Base-by-base conservation (phyloP, 1,140 invertebrate species). In the Agraylea sexmaculata region DNA sequence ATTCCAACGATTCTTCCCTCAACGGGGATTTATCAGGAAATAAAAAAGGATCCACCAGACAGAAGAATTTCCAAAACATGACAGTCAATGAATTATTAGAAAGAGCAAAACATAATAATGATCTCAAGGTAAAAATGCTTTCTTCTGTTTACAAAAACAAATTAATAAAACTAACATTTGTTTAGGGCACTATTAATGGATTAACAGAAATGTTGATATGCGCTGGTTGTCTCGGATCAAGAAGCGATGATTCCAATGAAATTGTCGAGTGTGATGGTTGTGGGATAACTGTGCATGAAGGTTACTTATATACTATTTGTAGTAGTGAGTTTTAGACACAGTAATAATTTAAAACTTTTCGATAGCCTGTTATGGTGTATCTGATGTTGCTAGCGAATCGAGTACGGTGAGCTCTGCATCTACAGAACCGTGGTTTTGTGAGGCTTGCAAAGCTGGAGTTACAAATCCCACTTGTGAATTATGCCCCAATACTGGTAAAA, bases 381-480 rank as follows among this genome's bases (percentile, higher is more conserved):
- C 86, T 31, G 93, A 96, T 54, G 80, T 80, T 20, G 82, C 83
- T 18, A 93, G 89, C 67, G 77, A 90, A 42, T 84, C 84, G 2
- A 90, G 86, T 56, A 87, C 85, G 12, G 82, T 85, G 38, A 95
- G 90, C 6, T 81, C 88, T 1, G 87, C 86, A 34, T 90, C 89
- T 23, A 96, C 91, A 1, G 91, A 93, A 50, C 92, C 92, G 0
- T 97, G 93, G 93, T 96, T 96, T 62, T 97, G 92, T 68, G 92
- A 97, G 66, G 86, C 90, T n/a, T 96, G 93, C 52, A 89, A 88
- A 55, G 89, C 88, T 27, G 88, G 88, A 2, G 75, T 87, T 6
- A 77, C 73, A 18, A 80, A 86, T 62, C 89, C 91, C 1, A 73
- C 71, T 12, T 92, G 88, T 60, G 87, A 92, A 64, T 62, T 93